phyloP scores from a whole-genome alignment of 2,113 vertebrate species.

The Amphiprion ocellaris region DNA sequence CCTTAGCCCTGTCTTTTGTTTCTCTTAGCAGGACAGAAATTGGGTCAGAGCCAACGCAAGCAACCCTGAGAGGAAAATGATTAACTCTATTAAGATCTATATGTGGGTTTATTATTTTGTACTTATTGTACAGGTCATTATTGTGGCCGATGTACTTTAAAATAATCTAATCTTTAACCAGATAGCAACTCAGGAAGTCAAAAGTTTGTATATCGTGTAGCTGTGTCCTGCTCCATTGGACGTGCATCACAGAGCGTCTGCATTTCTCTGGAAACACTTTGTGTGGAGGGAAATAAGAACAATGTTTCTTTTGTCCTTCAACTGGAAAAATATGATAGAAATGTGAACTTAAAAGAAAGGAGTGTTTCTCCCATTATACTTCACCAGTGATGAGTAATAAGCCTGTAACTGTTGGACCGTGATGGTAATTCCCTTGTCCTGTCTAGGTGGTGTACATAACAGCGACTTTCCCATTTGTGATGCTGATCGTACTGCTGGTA shows the following conservation, averaged over 20 bases:
- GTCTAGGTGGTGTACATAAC: slow-evolving; percentile 93
- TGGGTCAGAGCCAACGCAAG: slow-evolving; percentile 32
- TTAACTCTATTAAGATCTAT: slow-evolving; percentile 27
- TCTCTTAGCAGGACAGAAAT: slow-evolving; percentile 43
- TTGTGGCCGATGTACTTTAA: slow-evolving; percentile 1
- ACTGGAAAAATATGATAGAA: neutral
- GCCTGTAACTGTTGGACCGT: neutral
- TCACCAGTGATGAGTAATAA: neutral
- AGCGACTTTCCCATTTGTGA: slow-evolving; percentile 96
- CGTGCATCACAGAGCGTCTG: neutral
- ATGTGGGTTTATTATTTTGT: slow-evolving; percentile 11
- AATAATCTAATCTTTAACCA: slow-evolving; percentile 16
- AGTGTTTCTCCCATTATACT: neutral
- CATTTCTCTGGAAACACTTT: neutral
- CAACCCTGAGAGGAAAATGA: slow-evolving; percentile 26
- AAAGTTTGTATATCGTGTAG: neutral
- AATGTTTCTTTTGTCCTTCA: slow-evolving; percentile 11
- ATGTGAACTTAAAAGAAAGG: slow-evolving; percentile 1
- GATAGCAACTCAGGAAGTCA: slow-evolving; percentile 2
- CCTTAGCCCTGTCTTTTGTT: slow-evolving; percentile 45
- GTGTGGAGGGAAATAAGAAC: neutral
- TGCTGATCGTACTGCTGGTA: slow-evolving; percentile 95
- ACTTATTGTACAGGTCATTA: neutral
- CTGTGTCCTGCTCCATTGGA: neutral
- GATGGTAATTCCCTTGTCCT: slow-evolving; percentile 11